Evolutionary conservation across 92 coral and sea anemone species (phyloP), one percentile per base, ranked within the genome.

Genomic region (Nematostella vectensis): DNA sequence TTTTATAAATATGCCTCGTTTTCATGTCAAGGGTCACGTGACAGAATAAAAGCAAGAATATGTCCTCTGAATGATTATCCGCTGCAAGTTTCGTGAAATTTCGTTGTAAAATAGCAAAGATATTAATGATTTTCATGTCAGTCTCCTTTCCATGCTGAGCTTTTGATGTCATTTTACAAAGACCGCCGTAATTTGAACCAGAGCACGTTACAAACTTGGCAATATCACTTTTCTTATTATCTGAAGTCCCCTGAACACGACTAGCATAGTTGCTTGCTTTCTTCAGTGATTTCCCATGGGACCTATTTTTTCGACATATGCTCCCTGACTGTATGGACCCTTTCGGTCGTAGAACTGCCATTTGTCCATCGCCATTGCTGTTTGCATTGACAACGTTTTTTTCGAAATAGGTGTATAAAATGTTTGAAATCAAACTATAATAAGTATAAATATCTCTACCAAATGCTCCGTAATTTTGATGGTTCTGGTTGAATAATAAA

Each of bases 101-200:
- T n/a, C n/a, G n/a, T n/a, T n/a, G n/a, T 28, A 45, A 65, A 31
- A 40, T 20, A 47, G 30, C 63, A 63, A 45, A 71, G 72, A 55
- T 72, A 63, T 57, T 19, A 15, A 31, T 25, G 25, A 55, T 30
- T 57, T 44, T 30, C 31, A 27, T 38, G 26, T 2, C 51, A 72
- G 79, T 71, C 72, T 72, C 71, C 71, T 65, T 74, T 65, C 43
- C 68, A 42, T 51, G 67, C 71, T 55, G 59, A 25, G 45, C 45
- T n/a, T 45, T 11, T 52, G 55, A 27, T 47, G 80, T 53, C 47
- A 31, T 67, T 65, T 25, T 44, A 4, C 4, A 56, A 66, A 74
- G 44, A 4, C 52, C 33, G 19, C 52, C 67, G 13, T 55, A 45
- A 63, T 49, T 11, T 37, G 53, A 3, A 58, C 59, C 82, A 25